Evolutionary conservation across 2,113 vertebrate genomes (phyloP), one percentile per base, ranked within the genome.

Genomic region (Lynx canadensis): DNA sequence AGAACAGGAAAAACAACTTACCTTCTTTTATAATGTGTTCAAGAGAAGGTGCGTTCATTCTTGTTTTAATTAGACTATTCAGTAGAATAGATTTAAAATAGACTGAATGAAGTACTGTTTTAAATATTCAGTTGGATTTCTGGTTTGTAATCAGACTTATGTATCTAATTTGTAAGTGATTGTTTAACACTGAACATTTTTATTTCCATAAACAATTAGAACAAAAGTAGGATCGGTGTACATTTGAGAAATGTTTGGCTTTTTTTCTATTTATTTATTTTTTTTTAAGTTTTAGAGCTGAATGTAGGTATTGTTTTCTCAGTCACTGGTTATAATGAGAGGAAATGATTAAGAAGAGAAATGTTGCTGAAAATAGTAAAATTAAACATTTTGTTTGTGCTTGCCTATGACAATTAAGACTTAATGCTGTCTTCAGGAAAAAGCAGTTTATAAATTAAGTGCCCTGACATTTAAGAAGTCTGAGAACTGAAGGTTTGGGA

Each of bases 321-420:
- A 11, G 92, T 91, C 68, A 63, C 55, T 79, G 38, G 57, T 60
- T 96, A 95, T 89, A 96, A 88, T 95, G 80, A 76, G 55, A 97
- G 96, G 97, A 96, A 88, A 94, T 96, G 97, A 95, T 94, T 91
- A 92, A 95, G 95, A 95, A 87, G 79, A 82, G 95, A 96, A 95
- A 92, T 91, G 74, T 84, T 92, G n/a, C 83, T 96, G 84, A 96
- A 92, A 63, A 93, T 95, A 96, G 95, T 74, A 84, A 96, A 95
- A 87, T 65, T 66, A 81, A 89, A 79, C 55, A 76, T 89, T 96
- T 96, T 81, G 38, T 74, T 90, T 92, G 69, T 93, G 41, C 76
- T 92, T 84, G 29, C 78, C 29, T 78, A 45, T 79, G 71, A 85
- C 73, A 85, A 18, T 60, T 48, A 84, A 78, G 87, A 57, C 57